These are phyloP conservation scores for Popillia japonica DNA, from an alignment of 1,140 invertebrate genomes.

Conservation along the genomic window DNA sequence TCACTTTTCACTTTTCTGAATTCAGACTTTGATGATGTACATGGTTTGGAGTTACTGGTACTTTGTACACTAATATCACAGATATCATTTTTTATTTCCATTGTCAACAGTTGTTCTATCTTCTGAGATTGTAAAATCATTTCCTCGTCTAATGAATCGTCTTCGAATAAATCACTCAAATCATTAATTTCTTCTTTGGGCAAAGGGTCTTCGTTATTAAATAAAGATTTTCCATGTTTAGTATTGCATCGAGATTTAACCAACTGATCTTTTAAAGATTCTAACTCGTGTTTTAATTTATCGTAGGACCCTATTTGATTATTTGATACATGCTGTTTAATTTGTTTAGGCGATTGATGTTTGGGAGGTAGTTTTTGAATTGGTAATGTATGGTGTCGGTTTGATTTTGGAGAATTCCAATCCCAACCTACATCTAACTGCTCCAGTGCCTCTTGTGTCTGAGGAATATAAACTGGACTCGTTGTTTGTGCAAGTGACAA, in stretches of 20 bases:
- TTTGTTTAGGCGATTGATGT: constrained; percentile 50
- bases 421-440: constrained; percentile 57
- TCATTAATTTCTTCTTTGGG: not conserved
- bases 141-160: constrained; percentile 55
- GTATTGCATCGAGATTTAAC: constrained; percentile 43
- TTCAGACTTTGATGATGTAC: not conserved
- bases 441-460: constrained; percentile 54
- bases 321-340: constrained; percentile 49
- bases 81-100: not conserved
- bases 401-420: constrained; percentile 56
- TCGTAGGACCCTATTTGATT: constrained; percentile 50
- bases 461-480: constrained; percentile 46
- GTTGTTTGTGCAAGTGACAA: constrained; percentile 33
- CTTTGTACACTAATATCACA: constrained; percentile 40
- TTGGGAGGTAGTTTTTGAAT: constrained; percentile 44
- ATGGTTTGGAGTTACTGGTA: constrained; percentile 29
- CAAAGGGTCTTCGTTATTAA: not conserved
- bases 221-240: constrained; percentile 43
- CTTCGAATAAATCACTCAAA: constrained; percentile 51
- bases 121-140: constrained; percentile 54
- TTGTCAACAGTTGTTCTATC: constrained; percentile 48
- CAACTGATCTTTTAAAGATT: constrained; percentile 53
- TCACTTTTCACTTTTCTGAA: constrained; percentile 38
- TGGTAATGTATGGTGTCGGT: constrained; percentile 43
- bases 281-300: constrained; percentile 54